Evolutionary conservation across 2,797 vertebrate species (phyloP), one percentile per base, ranked within the genome.

Genomic region (Lophotriccus pileatus): DNA sequence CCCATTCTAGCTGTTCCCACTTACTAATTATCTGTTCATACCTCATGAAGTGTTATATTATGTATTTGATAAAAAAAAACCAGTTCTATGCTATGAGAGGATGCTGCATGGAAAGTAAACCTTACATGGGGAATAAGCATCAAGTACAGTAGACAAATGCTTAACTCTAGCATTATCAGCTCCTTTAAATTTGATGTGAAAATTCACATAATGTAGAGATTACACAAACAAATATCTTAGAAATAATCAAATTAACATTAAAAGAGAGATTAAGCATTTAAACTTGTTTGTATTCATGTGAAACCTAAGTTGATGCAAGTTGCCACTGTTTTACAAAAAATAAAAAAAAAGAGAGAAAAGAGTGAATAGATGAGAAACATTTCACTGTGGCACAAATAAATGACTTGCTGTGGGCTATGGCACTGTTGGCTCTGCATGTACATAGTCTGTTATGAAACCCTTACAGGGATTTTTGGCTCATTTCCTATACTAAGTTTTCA

Each of bases 301-400:
- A 56, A 70, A 43, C 28, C n/a, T 19, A 81, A n/a, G 13, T 4
- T 67, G 64, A 52, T 1, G 1, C 24, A 79, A 49, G 9, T 46
- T 44, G 11, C 52, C 13, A 41, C n/a, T 78, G 32, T 34, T 37
- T 55, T 12, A 12, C 49, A 75, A 50, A 46, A 30, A 44, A 59
- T 12, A 39, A 60, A 74, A 80, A 75, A 24, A 22, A 34, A 30
- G 5, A 3, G 24, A 67, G 1, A 32, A 74, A 55, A 23, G 27
- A 34, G 2, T 32, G 11, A 76, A 55, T 50, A 74, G 47, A 77
- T 59, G 63, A 83, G 89, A 97, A 80, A 47, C 60, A 64, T 73
- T 92, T 89, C 21, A 84, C 87, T 93, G 80, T 92, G 92, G 73
- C 55, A 18, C 28, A 91, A 95, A 97, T 84, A 89, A 90, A 94